These are phyloP conservation scores for Dryomyza anilis DNA, from an alignment of 2,888 invertebrate species.

Conservation along the genomic window DNA sequence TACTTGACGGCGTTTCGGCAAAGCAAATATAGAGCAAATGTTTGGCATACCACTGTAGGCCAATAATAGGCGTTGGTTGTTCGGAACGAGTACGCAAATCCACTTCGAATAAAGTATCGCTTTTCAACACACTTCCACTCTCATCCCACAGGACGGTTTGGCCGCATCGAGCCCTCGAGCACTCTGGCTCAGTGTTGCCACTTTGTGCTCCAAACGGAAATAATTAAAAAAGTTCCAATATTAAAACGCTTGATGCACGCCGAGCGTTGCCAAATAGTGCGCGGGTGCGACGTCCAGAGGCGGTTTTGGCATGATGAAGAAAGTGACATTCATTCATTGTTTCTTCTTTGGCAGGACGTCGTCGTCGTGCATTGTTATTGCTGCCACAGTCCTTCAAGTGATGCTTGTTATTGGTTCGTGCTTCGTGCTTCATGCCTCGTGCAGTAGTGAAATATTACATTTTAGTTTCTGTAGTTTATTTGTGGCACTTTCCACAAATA, in stretches of 20 bases:
- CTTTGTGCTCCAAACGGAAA: slow-evolving; percentile 41
- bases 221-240: slow-evolving; percentile 59
- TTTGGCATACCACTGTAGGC: neutral
- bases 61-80: neutral
- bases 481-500: too few relatives aligned
- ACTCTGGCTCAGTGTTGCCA: neutral
- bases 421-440: neutral
- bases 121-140: neutral
- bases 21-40: slow-evolving; percentile 8
- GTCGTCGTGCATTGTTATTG: neutral
- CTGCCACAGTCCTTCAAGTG: neutral
- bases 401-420: neutral
- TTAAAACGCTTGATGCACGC: slow-evolving; percentile 45
- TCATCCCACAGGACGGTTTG: neutral
- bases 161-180: neutral
- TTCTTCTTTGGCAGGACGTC: neutral
- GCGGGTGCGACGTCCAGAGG: neutral
- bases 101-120: slow-evolving; percentile 18
- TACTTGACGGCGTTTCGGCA: slow-evolving; percentile 11
- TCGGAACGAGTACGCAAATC: neutral
- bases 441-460: too few relatives aligned
- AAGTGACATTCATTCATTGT: slow-evolving; percentile 9
- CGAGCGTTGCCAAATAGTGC: slow-evolving; percentile 36
- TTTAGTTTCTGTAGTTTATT: too few relatives aligned
- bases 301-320: slow-evolving; percentile 20